Percentiles rank a stretch among this genome's conserved stretches.
phyloP scores from a whole-genome alignment of 2,888 invertebrate species.

The Elmis aenea region DNA sequence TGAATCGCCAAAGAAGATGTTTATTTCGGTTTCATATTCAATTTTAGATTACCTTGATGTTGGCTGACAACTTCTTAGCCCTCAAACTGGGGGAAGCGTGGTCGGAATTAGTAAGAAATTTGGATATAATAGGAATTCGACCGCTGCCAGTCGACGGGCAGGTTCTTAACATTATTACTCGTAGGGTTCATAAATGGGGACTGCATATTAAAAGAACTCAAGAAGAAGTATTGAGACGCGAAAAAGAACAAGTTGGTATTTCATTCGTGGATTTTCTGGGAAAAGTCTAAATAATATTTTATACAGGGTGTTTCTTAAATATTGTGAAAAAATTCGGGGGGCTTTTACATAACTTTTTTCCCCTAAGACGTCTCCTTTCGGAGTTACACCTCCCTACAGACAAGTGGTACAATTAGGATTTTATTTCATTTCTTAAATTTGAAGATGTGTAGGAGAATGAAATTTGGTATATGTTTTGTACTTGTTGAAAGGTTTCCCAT shows the following conservation, averaged over 20 bases:
- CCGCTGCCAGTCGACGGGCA: slow-evolving; percentile 42
- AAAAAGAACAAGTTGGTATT: slow-evolving; percentile 26
- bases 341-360: too few species aligned
- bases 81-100: slow-evolving; percentile 48
- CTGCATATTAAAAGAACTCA: slow-evolving; percentile 38
- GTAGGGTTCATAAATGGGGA: slow-evolving; percentile 41
- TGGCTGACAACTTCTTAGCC: slow-evolving; percentile 45
- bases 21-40: neutral
- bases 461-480: too few species aligned
- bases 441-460: too few species aligned
- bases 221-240: slow-evolving; percentile 30
- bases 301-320: neutral
- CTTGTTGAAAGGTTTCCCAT: too few species aligned
- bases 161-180: slow-evolving; percentile 37
- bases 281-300: neutral
- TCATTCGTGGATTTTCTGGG: neutral
- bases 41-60: slow-evolving; percentile 43
- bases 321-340: too few species aligned
- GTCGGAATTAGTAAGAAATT: slow-evolving; percentile 42
- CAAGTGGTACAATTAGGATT: too few species aligned
- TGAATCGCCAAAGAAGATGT: too few species aligned
- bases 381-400: too few species aligned
- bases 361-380: too few species aligned
- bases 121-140: slow-evolving; percentile 37
- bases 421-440: too few species aligned